phyloP scores from a whole-genome alignment of 2,888 invertebrate species.

The Watsonalla cultraria region DNA sequence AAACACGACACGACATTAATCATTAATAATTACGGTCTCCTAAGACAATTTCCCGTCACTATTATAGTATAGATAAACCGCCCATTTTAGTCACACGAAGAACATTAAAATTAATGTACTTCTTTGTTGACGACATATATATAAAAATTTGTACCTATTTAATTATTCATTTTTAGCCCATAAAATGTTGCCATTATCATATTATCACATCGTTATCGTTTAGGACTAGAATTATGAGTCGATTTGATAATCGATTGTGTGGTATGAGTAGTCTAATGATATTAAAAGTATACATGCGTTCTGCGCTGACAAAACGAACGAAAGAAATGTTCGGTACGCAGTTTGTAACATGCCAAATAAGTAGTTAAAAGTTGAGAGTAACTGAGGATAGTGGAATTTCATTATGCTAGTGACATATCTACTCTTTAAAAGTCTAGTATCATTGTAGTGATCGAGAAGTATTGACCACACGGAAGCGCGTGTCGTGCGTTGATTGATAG shows the following conservation, averaged over 20 bases:
- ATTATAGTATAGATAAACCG: slow-evolving; percentile 17
- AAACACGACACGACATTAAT: slow-evolving; percentile 45
- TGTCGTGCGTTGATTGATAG: slow-evolving; percentile 67
- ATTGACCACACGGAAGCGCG: slow-evolving; percentile 63
- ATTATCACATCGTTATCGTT: background rate
- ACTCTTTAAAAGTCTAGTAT: too few species aligned
- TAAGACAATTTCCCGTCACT: slow-evolving; percentile 28
- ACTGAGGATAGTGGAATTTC: too few species aligned
- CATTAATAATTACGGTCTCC: slow-evolving; percentile 49
- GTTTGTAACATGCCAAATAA: too few species aligned
- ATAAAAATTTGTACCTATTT: slow-evolving; percentile 1
- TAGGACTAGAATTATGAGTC: too few species aligned
- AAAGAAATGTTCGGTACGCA: too few species aligned
- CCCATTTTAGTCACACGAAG: slow-evolving; percentile 8
- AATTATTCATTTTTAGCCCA: slow-evolving; percentile 1
- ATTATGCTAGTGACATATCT: too few species aligned
- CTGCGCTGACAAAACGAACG: too few species aligned
- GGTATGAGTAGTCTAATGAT: too few species aligned
- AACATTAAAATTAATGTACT: slow-evolving; percentile 20
- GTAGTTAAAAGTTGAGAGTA: too few species aligned
- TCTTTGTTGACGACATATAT: slow-evolving; percentile 2
- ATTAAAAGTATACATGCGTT: too few species aligned
- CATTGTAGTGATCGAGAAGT: slow-evolving; percentile 30
- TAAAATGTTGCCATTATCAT: background rate
- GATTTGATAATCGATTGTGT: too few species aligned